Conservation (phyloP, 1,140 invertebrate species). For the Heliconius hewitsoni region DNA sequence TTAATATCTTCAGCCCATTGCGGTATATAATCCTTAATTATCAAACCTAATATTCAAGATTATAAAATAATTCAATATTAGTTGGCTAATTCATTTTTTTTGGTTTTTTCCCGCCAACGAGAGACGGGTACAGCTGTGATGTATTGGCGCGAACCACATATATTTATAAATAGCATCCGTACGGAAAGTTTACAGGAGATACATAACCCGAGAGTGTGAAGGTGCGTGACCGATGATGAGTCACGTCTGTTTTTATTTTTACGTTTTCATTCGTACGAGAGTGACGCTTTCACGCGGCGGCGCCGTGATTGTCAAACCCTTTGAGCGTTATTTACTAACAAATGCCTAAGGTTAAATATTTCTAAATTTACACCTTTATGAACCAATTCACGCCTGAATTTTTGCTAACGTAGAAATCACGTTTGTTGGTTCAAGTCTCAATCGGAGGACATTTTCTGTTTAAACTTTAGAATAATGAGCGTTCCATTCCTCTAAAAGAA, state of each 20-base stretch:
- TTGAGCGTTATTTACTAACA: not conserved
- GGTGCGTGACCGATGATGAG: slow-evolving; percentile 48
- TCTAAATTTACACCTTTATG: not conserved
- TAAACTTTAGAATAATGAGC: too few species aligned
- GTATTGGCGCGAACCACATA: not conserved
- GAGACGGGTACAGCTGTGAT: not conserved
- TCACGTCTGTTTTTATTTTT: slow-evolving; percentile 55
- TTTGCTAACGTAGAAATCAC: not conserved
- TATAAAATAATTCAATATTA: not conserved
- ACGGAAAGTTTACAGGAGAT: slow-evolving; percentile 37
- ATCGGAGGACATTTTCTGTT: not conserved
- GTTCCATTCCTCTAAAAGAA: too few species aligned
- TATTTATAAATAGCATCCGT: slow-evolving; percentile 35
- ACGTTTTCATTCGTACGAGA: slow-evolving; percentile 27
- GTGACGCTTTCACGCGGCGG: slow-evolving; percentile 29
- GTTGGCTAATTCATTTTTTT: not conserved
- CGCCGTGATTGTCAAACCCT: slow-evolving; percentile 22
- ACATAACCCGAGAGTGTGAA: slow-evolving; percentile 39
- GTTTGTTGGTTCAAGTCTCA: not conserved
- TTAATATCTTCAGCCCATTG: not conserved
- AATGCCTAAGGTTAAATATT: not conserved
- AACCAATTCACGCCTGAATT: not conserved
- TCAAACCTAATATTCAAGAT: not conserved
- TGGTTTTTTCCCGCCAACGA: not conserved
- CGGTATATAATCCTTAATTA: not conserved